Evolutionary conservation across 2,888 invertebrate genomes (phyloP).

Genomic region (Phymatocera aterrima): DNA sequence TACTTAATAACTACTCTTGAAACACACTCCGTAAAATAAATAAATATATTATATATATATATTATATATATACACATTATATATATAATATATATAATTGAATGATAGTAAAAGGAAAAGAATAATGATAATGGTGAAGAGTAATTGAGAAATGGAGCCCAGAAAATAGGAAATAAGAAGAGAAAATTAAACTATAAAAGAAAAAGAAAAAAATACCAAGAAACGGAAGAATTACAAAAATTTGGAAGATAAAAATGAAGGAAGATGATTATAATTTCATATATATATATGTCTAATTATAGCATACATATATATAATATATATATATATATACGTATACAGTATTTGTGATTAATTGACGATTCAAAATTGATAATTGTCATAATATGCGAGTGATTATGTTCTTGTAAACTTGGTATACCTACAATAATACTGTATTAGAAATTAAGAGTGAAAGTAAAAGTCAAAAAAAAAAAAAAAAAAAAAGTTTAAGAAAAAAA

Average conservation of each 20-base stretch:
- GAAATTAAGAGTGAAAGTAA: conserved; percentile 40
- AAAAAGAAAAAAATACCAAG: conserved; percentile 51
- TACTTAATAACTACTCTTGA: conserved; percentile 46
- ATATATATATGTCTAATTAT: no score
- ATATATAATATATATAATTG: conserved; percentile 25
- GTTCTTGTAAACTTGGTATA: conserved; percentile 33
- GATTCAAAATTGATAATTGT: conserved; percentile 21
- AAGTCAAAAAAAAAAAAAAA: conserved; percentile 51
- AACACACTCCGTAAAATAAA: conserved; percentile 45
- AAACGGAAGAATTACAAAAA: conserved; percentile 52
- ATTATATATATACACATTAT: background rate
- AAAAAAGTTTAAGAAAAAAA: conserved; percentile 59
- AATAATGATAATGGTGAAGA: background rate
- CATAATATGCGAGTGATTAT: conserved; percentile 29
- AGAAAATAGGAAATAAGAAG: background rate
- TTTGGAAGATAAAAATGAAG: conserved; percentile 60
- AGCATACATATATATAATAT: no score
- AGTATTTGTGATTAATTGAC: conserved; percentile 18
- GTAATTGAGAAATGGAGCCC: conserved; percentile 9
- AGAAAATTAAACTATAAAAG: background rate
- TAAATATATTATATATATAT: conserved; percentile 16
- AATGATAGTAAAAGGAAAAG: conserved; percentile 7
- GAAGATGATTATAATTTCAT: background rate
- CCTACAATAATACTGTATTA: conserved; percentile 15
- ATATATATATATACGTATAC: background rate